Conservation (phyloP, 2,888 invertebrate genomes). For the Pachliopta kotzebuea region DNA sequence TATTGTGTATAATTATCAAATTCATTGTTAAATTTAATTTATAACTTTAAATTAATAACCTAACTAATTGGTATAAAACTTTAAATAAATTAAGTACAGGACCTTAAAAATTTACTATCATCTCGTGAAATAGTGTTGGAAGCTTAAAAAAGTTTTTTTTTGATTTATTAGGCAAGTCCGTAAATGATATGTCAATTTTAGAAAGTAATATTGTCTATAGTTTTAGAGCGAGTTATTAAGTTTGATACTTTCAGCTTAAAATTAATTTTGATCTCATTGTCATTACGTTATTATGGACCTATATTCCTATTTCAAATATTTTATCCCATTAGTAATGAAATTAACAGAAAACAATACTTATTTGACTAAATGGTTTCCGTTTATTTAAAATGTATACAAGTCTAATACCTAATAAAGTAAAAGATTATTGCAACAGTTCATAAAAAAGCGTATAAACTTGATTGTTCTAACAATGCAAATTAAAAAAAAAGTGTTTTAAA, state of each 20-base stretch:
- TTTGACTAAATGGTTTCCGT: neutral
- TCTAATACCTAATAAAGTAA: neutral
- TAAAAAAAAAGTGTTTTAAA: neutral
- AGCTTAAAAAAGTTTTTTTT: neutral
- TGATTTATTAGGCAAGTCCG: constrained; percentile 41
- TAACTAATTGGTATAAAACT: too few relatives aligned
- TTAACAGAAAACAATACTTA: neutral
- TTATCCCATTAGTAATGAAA: neutral
- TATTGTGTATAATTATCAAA: too few relatives aligned
- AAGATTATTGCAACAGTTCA: neutral
- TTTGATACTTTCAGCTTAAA: constrained; percentile 55
- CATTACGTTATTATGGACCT: neutral
- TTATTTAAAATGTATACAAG: neutral
- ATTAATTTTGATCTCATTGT: neutral
- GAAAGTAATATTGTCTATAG: constrained; percentile 66
- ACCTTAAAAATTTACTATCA: too few relatives aligned
- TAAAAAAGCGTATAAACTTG: neutral
- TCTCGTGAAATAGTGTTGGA: too few relatives aligned
- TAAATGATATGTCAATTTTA: constrained; percentile 59
- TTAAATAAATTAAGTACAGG: too few relatives aligned
- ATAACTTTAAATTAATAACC: too few relatives aligned
- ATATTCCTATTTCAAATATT: neutral
- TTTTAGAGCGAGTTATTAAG: constrained; percentile 44
- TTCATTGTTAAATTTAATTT: too few relatives aligned
- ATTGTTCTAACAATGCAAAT: neutral